Conservation (phyloP, 2,888 invertebrate species). For the Chloroclystis v-ata region DNA sequence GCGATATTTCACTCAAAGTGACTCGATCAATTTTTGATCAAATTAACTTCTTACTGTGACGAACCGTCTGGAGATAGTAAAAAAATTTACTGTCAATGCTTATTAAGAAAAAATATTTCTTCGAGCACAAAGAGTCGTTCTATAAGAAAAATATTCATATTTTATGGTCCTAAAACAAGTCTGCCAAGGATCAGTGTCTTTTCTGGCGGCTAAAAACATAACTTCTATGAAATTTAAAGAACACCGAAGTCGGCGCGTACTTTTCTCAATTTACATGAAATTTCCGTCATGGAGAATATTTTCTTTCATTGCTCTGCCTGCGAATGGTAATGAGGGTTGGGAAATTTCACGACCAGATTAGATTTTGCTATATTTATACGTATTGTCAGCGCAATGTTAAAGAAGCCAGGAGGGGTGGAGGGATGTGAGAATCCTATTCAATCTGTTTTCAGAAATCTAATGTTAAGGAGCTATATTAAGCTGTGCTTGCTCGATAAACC, state of each 20-base stretch:
- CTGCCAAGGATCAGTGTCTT: too few relatives aligned
- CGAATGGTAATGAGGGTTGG: conserved; percentile 68
- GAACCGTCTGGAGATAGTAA: conserved; percentile 47
- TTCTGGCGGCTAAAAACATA: conserved; percentile 13
- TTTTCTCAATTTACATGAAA: conserved; percentile 69
- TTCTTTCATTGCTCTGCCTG: conserved; percentile 56
- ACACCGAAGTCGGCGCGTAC: conserved; percentile 51
- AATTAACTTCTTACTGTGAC: conserved; percentile 38
- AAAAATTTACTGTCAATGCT: conserved; percentile 21
- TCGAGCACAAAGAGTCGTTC: too few relatives aligned
- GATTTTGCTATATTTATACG: conserved; percentile 38
- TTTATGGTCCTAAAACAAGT: too few relatives aligned
- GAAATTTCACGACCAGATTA: conserved; percentile 63
- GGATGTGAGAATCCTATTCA: too few relatives aligned
- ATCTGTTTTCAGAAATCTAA: too few relatives aligned
- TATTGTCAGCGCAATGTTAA: too few relatives aligned
- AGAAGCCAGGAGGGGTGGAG: too few relatives aligned
- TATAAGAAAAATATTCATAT: too few relatives aligned
- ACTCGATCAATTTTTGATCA: conserved; percentile 30
- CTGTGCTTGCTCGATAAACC: too few relatives aligned
- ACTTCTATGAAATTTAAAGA: conserved; percentile 52
- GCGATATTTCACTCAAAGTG: conserved; percentile 23
- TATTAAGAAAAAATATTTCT: too few relatives aligned
- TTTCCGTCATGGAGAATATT: conserved; percentile 62
- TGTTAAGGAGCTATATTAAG: too few relatives aligned